These are phyloP conservation scores for Oncorhynchus gorbuscha DNA, from an alignment of 2,113 vertebrate genomes.

Conservation along the genomic window DNA sequence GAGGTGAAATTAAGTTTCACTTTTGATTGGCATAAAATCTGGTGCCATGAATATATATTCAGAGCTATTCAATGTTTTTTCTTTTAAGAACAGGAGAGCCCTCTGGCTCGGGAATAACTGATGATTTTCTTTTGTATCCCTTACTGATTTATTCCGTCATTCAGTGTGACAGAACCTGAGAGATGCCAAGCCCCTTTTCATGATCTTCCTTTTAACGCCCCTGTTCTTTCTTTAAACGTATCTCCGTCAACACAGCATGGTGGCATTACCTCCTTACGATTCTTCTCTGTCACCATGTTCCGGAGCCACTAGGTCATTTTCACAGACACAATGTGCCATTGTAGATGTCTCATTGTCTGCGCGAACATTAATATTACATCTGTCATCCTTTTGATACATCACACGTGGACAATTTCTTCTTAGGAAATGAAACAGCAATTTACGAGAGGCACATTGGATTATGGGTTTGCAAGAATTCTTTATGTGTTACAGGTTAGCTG, in stretches of 20 bases:
- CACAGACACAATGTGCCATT: conserved; percentile 53
- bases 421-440: conserved; percentile 70
- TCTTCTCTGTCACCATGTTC: conserved; percentile 22
- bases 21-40: conserved; percentile 57
- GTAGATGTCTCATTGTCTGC: conserved; percentile 64
- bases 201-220: conserved; percentile 39
- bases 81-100: conserved; percentile 18
- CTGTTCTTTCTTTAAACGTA: conserved; percentile 32
- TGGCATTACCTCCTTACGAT: conserved; percentile 19
- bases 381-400: conserved; percentile 69
- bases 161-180: conserved; percentile 12
- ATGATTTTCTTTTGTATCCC: conserved; percentile 31
- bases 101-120: conserved; percentile 50
- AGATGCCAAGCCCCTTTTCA: conserved; percentile 38
- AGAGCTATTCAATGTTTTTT: conserved; percentile 31
- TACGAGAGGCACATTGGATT: conserved; percentile 72
- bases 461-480: conserved; percentile 67
- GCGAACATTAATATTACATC: conserved; percentile 67
- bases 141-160: conserved; percentile 42
- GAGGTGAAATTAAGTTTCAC: conserved; percentile 33
- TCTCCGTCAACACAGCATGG: conserved; percentile 32
- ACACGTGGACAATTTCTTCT: conserved; percentile 58
- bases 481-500: conserved; percentile 66
- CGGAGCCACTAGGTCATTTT: conserved; percentile 48
- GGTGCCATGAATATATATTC: conserved; percentile 46